Percentiles rank a stretch among this genome's conserved stretches.
phyloP scores from a whole-genome alignment of 2,888 invertebrate genomes.

The Hylaea fasciaria region DNA sequence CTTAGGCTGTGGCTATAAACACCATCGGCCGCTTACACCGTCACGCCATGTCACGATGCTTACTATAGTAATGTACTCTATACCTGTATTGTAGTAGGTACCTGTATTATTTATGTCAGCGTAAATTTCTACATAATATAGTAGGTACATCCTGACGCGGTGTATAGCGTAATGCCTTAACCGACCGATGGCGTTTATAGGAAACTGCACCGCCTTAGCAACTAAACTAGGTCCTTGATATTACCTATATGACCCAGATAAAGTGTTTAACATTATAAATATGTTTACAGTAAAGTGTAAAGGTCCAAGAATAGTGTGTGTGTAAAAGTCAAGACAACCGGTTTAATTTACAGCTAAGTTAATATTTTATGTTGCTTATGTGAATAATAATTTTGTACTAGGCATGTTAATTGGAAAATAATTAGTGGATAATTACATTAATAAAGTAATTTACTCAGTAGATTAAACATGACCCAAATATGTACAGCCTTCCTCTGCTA shows the following conservation, averaged over 20 bases:
- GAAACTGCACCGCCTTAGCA: too few relatives aligned
- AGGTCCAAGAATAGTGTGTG: constrained; percentile 2
- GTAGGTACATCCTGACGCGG: too few relatives aligned
- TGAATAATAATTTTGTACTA: constrained; percentile 14
- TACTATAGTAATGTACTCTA: too few relatives aligned
- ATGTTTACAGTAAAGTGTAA: constrained; percentile 15
- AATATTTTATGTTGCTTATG: constrained; percentile 4
- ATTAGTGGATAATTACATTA: background rate
- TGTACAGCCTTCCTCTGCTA: background rate
- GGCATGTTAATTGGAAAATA: constrained; percentile 3
- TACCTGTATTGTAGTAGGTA: too few relatives aligned
- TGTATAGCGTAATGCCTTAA: too few relatives aligned
- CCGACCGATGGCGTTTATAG: too few relatives aligned
- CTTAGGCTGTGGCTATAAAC: too few relatives aligned
- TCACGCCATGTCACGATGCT: too few relatives aligned
- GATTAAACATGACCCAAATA: constrained; percentile 1
- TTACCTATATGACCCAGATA: constrained; percentile 17
- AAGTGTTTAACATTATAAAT: constrained; percentile 12
- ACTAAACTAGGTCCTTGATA: background rate
- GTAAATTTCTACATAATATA: too few relatives aligned
- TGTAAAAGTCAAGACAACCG: constrained; percentile 23
- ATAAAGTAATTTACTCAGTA: background rate
- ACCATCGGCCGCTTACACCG: too few relatives aligned
- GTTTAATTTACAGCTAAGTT: constrained; percentile 16
- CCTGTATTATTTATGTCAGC: too few relatives aligned